Conservation (phyloP, 2,797 vertebrate genomes). For the Rhinogobio ventralis region DNA sequence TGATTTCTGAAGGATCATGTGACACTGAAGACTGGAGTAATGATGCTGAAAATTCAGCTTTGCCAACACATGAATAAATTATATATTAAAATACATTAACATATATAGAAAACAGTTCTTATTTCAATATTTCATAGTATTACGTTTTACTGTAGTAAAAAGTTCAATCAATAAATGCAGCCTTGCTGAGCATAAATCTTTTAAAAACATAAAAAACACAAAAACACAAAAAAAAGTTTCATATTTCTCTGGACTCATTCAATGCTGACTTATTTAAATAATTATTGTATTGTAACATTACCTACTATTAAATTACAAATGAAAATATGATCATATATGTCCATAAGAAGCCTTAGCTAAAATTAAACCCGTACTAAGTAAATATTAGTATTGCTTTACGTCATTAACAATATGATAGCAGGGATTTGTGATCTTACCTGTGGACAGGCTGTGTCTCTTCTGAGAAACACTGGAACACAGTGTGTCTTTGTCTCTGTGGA, state of each 20-base stretch:
- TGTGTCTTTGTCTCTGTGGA: constrained; percentile 87
- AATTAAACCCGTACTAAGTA: neutral
- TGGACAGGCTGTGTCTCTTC: constrained; percentile 51
- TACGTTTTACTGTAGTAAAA: neutral
- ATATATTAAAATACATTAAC: neutral
- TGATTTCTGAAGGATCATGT: neutral
- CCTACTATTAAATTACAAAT: neutral
- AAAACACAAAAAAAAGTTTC: neutral
- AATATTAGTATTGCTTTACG: neutral
- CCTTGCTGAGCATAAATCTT: neutral
- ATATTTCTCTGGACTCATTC: neutral
- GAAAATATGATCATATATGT: neutral
- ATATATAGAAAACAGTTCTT: neutral
- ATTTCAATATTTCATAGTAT: neutral
- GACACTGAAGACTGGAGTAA: neutral
- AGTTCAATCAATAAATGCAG: neutral
- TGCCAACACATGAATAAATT: neutral
- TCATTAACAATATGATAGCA: neutral
- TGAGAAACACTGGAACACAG: constrained; percentile 53
- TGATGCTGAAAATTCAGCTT: neutral
- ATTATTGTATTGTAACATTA: neutral
- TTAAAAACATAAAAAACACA: neutral
- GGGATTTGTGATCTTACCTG: constrained; percentile 51
- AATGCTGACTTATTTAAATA: neutral
- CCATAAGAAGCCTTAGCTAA: neutral